phyloP scores from a whole-genome alignment of 2,113 vertebrate species.

The Cranoglanis bouderius region DNA sequence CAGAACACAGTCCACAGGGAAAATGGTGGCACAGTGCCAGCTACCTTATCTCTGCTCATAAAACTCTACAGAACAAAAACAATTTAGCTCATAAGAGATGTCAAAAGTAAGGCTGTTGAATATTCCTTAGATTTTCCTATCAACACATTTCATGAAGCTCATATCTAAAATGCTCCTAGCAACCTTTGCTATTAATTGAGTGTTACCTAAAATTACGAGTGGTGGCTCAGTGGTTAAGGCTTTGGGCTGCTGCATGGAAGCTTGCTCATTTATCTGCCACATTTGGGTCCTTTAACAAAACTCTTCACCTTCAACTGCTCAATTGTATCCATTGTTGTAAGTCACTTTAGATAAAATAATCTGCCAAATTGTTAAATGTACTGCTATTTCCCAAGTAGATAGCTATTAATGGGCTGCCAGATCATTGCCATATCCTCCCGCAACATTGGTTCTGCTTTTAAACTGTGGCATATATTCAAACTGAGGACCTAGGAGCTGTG shows the following conservation, averaged over 20 bases:
- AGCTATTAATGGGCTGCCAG: background rate
- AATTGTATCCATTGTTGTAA: background rate
- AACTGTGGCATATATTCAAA: background rate
- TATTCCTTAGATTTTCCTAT: background rate
- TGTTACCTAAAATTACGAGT: background rate
- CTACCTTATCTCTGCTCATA: background rate
- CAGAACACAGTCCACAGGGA: constrained; percentile 5
- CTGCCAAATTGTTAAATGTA: background rate
- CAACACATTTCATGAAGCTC: background rate
- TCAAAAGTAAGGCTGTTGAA: background rate
- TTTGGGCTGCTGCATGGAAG: background rate
- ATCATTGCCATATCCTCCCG: background rate
- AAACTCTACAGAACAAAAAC: background rate
- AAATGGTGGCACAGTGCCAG: background rate
- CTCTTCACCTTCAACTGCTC: background rate
- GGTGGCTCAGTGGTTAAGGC: background rate
- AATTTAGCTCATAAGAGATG: background rate
- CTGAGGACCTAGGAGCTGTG: background rate
- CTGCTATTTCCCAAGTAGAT: background rate
- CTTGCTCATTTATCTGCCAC: background rate
- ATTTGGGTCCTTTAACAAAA: background rate
- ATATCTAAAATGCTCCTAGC: background rate
- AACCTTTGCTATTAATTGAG: background rate
- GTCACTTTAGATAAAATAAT: background rate
- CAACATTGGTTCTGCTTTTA: background rate